Evolutionary conservation across 1,140 invertebrate species (phyloP).

Genomic region (Heliconius hermathena): DNA sequence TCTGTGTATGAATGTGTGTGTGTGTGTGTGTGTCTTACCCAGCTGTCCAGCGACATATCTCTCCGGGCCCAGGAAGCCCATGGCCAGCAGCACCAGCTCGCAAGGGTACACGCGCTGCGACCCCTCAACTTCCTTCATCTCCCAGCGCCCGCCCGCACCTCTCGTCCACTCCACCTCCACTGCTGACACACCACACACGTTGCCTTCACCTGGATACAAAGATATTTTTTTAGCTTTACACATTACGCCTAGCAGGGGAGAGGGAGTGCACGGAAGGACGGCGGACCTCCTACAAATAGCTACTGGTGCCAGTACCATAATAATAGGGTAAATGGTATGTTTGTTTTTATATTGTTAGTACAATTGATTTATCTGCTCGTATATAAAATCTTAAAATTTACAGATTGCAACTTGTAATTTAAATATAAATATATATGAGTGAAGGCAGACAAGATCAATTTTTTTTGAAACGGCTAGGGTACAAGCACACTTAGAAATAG

Average conservation of each 20-base stretch:
- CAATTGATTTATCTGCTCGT: no score
- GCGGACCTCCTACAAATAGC: no score
- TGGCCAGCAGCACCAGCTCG: conserved; percentile 96
- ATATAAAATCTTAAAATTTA: no score
- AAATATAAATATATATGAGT: no score
- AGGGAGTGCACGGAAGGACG: not conserved
- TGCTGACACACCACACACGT: conserved; percentile 94
- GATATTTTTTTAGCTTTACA: not conserved
- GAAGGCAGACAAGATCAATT: no score
- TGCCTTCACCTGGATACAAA: conserved; percentile 81
- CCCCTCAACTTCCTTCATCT: conserved; percentile 94
- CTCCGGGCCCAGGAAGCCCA: conserved; percentile 99
- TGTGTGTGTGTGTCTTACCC: conserved; percentile 53
- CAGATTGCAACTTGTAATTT: no score
- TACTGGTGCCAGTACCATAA: no score
- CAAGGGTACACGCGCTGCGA: conserved; percentile 93
- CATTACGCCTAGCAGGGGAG: not conserved
- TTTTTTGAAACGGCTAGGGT: no score
- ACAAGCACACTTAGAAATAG: no score
- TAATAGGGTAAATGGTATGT: no score
- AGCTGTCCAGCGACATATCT: conserved; percentile 90
- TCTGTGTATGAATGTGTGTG: not conserved
- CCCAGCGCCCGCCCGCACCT: conserved; percentile 95
- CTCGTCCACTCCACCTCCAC: conserved; percentile 96
- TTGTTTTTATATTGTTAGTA: no score